Evolutionary conservation across 2,797 vertebrate species (phyloP), one percentile per base, ranked within the genome.

Genomic region (Acrossocheilus fasciatus): DNA sequence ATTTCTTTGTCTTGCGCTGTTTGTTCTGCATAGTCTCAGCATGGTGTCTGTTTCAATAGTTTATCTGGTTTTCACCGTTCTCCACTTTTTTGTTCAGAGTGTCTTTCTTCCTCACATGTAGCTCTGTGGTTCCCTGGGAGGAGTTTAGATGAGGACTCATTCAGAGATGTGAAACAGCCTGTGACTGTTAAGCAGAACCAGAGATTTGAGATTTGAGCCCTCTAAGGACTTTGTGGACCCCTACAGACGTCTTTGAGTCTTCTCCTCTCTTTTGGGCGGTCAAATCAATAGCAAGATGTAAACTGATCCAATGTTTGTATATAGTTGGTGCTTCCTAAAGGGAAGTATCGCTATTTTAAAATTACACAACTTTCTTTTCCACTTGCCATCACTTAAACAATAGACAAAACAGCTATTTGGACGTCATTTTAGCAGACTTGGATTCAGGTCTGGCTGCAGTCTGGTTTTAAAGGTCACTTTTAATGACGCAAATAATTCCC

Each of bases 101-200:
- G 4, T 23, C 34, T 64, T 47, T 36, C 54, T 43, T 34, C 54
- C n/a, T 80, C 6, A 43, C 54, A 64, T 66, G 26, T 74, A 6
- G 72, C 18, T 75, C 36, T 34, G 64, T 45, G 75, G 45, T 66
- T 77, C 73, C 45, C 18, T 83, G 57, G 50, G 41, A 75, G 72
- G 59, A 68, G 74, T 77, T 84, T 68, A 84, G 50, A 70, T 70
- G 75, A 85, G 59, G 59, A 85, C 47, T 59, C 26, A 69, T 85
- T 54, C 64, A 54, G 23, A 36, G 36, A 78, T 4, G 11, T 54
- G 83, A 77, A 85, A 78, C 74, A 57, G n/a, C 23, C 62, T 57
- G 8, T n/a, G 83, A 79, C 75, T 85, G 39, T 73, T 73, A 72
- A 85, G 77, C 66, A 57, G 83, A 68, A 68, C 10, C 59, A 52